Evolutionary conservation across 2,888 invertebrate species (phyloP).

Genomic region (Zaprionus lineosus): DNA sequence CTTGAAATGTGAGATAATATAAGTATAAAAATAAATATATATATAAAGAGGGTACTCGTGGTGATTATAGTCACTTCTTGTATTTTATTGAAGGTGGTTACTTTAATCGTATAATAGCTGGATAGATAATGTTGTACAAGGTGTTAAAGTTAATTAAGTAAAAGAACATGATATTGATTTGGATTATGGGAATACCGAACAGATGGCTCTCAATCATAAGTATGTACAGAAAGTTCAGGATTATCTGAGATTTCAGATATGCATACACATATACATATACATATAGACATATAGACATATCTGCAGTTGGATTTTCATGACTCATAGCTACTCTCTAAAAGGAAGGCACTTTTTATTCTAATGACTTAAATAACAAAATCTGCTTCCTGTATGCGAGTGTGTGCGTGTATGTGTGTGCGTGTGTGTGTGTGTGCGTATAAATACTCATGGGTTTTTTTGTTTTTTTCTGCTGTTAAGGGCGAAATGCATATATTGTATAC

Average conservation of each 20-base stretch:
- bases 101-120: conserved; percentile 14
- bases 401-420: conserved; percentile 1
- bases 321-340: conserved; percentile 19
- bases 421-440: conserved; percentile 24
- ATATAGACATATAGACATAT: conserved; percentile 2
- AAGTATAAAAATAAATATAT: neutral
- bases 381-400: conserved; percentile 7
- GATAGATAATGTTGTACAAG: conserved; percentile 11
- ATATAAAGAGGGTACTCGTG: neutral
- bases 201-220: neutral
- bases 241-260: conserved; percentile 28
- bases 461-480: conserved; percentile 15
- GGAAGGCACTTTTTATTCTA: conserved; percentile 67
- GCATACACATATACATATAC: too few relatives aligned
- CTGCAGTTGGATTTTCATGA: conserved; percentile 3
- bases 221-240: conserved; percentile 32
- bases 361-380: conserved; percentile 62
- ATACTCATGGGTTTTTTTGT: conserved; percentile 28
- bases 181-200: conserved; percentile 9
- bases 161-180: conserved; percentile 19
- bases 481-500: conserved; percentile 5
- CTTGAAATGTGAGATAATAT: conserved; percentile 14
- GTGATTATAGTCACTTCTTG: conserved; percentile 22
- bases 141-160: conserved; percentile 49
- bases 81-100: conserved; percentile 27